These are phyloP conservation scores for Rynchops niger DNA, from an alignment of 2,113 vertebrate species.

Conservation along the genomic window DNA sequence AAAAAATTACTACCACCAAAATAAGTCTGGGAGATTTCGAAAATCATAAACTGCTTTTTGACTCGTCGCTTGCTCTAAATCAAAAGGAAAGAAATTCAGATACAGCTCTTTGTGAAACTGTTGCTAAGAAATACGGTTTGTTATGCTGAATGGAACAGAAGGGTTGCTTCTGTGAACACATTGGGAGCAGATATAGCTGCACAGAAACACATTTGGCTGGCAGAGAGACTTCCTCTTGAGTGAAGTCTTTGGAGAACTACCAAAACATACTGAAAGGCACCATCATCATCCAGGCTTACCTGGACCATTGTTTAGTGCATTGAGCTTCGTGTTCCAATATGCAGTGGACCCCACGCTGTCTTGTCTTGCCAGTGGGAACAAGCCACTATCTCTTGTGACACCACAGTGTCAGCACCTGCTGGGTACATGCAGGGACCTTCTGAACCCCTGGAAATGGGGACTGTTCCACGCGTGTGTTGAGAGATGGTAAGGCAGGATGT, in stretches of 20 bases:
- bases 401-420: not conserved
- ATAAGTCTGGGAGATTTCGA: not conserved
- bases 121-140: constrained; percentile 7
- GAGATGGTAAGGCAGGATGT: not conserved
- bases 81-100: not conserved
- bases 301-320: not conserved
- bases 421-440: accelerated
- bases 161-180: not conserved
- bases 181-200: not conserved
- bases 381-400: not conserved
- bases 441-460: not conserved
- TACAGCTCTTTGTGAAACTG: not conserved
- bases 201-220: not conserved
- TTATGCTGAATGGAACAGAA: not conserved
- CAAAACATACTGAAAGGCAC: not conserved
- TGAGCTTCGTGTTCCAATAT: not conserved
- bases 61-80: not conserved
- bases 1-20: not conserved
- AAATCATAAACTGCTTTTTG: not conserved
- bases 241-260: not conserved
- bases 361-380: not conserved
- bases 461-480: accelerated
- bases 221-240: not conserved
- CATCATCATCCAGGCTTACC: not conserved
- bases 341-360: no score